Evolutionary conservation across 92 coral and sea anemone genomes (phyloP), one percentile per base, ranked within the genome.

Genomic region (Heteractis magnifica): DNA sequence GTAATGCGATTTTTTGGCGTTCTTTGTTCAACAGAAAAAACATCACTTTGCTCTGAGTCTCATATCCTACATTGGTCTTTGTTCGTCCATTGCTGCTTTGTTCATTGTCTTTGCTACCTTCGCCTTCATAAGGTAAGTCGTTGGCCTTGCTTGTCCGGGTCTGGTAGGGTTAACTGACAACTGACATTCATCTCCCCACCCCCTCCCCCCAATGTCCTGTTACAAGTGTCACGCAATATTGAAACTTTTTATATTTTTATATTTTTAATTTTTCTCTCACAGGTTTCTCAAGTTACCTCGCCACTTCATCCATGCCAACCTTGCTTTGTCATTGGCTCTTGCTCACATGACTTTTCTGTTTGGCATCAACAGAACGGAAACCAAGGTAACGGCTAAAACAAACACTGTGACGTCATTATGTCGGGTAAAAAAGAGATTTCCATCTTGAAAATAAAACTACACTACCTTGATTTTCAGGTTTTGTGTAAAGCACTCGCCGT

Each of bases 271-370:
- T 15, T 18, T 19, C 13, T 52, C 60, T 55, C 15, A 34, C 48
- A 95, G 98, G 82, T 95, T 91, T 90, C 77, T 88, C 77, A 93
- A 89, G 34, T 71, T 90, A 19, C 89, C 90, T 20, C 95, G 98
- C 60, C 89, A 90, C 76, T 88, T 94, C 77, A 90, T 95, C 84
- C 98, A 95, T 77, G 95, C 98, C 19, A 95, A 95, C 76, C 86
- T 95, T 70, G 97, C 97, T 21, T 83, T 95, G 56, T 95, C 98
- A 3, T 83, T 95, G 70, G 94, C 88, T 73, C 75, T 95, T 55
- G 98, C 94, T 10, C 96, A 95, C 50, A 80, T 87, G 75, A 72
- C 90, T 34, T 95, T 95, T 77, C 87, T 95, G 71, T 86, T 94
- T 72, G 98, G 98, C 13, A 84, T 92, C 58, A 86, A 86, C 60